Evolutionary conservation across 2,888 invertebrate species (phyloP).

Genomic region (Pollenia angustigena): DNA sequence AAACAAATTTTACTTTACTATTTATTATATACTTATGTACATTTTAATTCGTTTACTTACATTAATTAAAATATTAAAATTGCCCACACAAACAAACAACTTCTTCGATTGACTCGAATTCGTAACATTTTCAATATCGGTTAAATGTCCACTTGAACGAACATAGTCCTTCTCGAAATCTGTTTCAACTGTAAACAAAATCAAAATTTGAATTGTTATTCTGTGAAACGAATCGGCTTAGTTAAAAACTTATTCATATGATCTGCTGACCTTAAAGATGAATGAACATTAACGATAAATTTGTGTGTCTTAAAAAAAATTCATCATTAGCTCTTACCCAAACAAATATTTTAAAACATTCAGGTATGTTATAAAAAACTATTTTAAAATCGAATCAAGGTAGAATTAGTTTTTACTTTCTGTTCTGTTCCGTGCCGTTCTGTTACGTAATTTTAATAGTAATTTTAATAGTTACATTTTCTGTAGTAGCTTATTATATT

Average conservation of each 20-base stretch:
- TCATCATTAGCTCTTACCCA: no score
- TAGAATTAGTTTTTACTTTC: no score
- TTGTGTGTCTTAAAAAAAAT: no score
- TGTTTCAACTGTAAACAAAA: not conserved
- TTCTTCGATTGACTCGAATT: not conserved
- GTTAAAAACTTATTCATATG: not conserved
- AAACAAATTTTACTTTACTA: conserved; percentile 40
- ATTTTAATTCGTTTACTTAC: conserved; percentile 44
- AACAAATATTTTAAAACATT: no score
- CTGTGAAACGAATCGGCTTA: conserved; percentile 13
- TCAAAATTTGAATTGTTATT: conserved; percentile 12
- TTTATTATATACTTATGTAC: conserved; percentile 30
- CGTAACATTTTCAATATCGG: conserved; percentile 7
- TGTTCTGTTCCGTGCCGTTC: no score
- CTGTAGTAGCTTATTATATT: no score
- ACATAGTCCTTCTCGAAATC: not conserved
- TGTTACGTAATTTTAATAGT: no score
- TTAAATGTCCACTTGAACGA: conserved; percentile 15
- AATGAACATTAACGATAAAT: no score
- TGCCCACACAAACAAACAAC: conserved; percentile 1
- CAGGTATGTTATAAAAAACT: no score
- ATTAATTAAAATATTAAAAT: conserved; percentile 22
- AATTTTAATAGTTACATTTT: no score
- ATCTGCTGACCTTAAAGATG: not conserved
- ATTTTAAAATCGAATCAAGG: no score